Base-by-base conservation (phyloP, 2,888 invertebrate species). In the Netelia virgata region DNA sequence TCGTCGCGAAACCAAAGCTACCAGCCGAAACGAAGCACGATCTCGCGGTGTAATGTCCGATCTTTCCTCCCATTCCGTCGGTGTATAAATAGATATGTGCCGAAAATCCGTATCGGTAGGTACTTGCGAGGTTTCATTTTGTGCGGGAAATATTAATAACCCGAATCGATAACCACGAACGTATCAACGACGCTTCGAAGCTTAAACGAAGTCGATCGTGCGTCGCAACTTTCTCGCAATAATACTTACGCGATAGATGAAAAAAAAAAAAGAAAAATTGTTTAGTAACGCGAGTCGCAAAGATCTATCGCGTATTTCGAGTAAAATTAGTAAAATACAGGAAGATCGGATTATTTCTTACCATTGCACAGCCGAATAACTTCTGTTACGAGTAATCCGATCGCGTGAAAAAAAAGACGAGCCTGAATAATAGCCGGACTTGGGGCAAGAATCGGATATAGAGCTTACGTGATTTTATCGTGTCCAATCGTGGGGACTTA, bases 381-480 rank as follows among this genome's bases (percentile, higher is more conserved):
- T 36, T 36, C 36, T 36, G 36, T 0, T 36, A 36, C 36, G 36
- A 36, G 36, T 36, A 36, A 36, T 36, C 36, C 36, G 6, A 47
- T 47, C 47, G 47, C 14, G 47, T 47, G 47, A 47, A 5, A 47
- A 5, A 47, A 47, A 47, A 47, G 14, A 47, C 47, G 14, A 14
- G 10, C 47, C 11, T 47, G 47, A 47, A 47, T 10, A 47, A 47
- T 47, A 14, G 47, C 47, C 8, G 11, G 47, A 47, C 14, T 47
- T 47, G 47, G 10, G 14, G 10, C 10, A 14, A 14, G 47, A 47
- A 63, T 36, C 63, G 14, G 11, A n/a, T 9, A 63, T 64, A 53
- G 72, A 72, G 77, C 68, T 73, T 68, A 68, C 72, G 59, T 50
- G 76, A 82, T 82, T 77, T 77, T 77, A 82, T 82, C 68, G 72